Evolutionary conservation across 2,113 vertebrate genomes (phyloP).

Genomic region (Aphyosemion australe): DNA sequence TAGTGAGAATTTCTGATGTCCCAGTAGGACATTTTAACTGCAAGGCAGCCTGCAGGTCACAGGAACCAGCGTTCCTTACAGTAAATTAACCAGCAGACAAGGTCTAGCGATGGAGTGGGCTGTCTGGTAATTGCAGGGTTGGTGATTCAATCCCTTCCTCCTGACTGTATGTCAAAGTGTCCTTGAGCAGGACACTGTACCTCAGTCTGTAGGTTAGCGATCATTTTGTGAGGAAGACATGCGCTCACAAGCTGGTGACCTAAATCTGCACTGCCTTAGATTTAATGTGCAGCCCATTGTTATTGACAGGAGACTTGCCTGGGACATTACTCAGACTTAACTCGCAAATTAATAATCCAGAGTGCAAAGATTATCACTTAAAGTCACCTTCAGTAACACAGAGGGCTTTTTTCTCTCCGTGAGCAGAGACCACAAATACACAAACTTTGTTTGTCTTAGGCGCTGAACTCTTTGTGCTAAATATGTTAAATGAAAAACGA

Average conservation of each 20-base stretch:
- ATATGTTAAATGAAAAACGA: background rate
- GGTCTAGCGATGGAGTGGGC: conserved; percentile 7
- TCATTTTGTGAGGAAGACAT: conserved; percentile 9
- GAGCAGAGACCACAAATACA: background rate
- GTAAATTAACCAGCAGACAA: conserved; percentile 12
- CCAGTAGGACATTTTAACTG: background rate
- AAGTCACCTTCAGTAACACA: conserved; percentile 40
- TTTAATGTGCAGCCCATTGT: conserved; percentile 35
- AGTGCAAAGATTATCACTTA: conserved; percentile 22
- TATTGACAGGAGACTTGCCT: conserved; percentile 27
- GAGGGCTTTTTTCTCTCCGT: conserved; percentile 3
- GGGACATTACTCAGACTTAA: conserved; percentile 38
- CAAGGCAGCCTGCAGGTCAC: background rate
- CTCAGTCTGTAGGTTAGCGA: conserved; percentile 11
- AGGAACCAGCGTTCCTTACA: background rate
- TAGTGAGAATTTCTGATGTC: background rate
- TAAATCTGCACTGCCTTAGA: conserved; percentile 12
- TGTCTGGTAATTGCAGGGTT: conserved; percentile 8
- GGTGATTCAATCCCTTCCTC: conserved; percentile 13
- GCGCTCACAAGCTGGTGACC: conserved; percentile 20
- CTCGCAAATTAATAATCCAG: conserved; percentile 33
- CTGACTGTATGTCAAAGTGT: conserved; percentile 16
- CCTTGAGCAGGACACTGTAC: conserved; percentile 23
- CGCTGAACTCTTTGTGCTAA: background rate
- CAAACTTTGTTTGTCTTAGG: background rate